A percentile compares a stretch with the other conserved stretches of the same genome.
These are phyloP conservation scores for Orycteropus afer DNA, from an alignment of 2,113 vertebrate genomes.

Conservation along the genomic window DNA sequence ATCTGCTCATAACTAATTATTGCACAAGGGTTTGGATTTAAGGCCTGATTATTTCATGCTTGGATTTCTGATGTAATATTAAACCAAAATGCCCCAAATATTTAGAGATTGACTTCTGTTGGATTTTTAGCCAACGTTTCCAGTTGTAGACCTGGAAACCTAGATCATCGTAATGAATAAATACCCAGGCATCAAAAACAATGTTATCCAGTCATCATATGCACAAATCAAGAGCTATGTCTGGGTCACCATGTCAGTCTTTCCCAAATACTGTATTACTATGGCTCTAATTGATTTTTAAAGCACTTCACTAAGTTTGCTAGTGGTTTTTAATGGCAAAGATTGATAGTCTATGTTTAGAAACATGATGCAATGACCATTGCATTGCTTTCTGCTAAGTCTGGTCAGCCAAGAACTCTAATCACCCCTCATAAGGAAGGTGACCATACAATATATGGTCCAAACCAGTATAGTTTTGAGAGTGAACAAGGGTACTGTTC, in stretches of 20 bases:
- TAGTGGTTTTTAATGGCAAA: constrained; percentile 58
- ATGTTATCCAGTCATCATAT: constrained; percentile 11
- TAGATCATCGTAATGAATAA: constrained; percentile 31
- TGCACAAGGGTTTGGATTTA: constrained; percentile 72
- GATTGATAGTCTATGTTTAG: constrained; percentile 27
- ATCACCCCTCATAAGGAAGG: background rate
- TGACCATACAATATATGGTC: constrained; percentile 34
- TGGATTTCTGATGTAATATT: constrained; percentile 70
- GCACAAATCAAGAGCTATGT: constrained; percentile 54
- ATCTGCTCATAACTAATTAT: constrained; percentile 65
- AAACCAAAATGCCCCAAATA: constrained; percentile 59
- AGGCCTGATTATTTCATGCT: constrained; percentile 74
- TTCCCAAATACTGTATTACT: constrained; percentile 22
- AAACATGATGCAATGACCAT: background rate
- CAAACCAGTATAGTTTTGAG: background rate
- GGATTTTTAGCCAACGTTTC: constrained; percentile 44
- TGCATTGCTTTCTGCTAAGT: constrained; percentile 50
- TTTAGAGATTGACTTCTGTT: constrained; percentile 67
- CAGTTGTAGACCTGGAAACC: constrained; percentile 43
- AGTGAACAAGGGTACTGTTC: constrained; percentile 16
- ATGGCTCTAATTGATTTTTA: constrained; percentile 64
- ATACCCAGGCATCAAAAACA: background rate
- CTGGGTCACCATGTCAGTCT: constrained; percentile 56
- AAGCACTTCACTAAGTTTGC: background rate
- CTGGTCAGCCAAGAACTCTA: constrained; percentile 54